Conservation (phyloP, 2,113 vertebrate genomes). For the Cyanoliseus patagonus region DNA sequence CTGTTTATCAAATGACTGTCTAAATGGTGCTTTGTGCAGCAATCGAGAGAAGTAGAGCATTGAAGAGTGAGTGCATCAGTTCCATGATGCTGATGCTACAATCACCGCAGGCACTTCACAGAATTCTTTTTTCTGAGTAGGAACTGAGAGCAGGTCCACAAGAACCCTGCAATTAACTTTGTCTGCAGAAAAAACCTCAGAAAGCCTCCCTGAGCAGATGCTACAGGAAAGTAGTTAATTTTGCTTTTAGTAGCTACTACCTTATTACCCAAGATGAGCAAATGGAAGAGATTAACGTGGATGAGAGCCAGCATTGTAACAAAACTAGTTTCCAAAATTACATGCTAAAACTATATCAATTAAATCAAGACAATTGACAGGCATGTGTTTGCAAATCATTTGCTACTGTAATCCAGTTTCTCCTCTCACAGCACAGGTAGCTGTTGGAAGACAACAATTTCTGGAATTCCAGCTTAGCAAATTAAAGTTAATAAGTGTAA, state of each 20-base stretch:
- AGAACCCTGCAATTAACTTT: neutral
- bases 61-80: neutral
- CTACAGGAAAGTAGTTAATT: neutral
- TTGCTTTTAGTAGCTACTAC: neutral
- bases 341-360: neutral
- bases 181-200: neutral
- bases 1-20: neutral
- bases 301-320: neutral
- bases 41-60: neutral
- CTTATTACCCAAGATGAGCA: neutral
- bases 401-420: neutral
- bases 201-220: neutral
- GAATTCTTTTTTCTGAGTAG: neutral
- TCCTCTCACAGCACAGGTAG: neutral
- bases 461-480: neutral
- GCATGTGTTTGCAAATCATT: neutral
- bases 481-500: neutral
- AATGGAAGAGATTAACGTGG: neutral
- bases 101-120: neutral
- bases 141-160: neutral
- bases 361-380: neutral
- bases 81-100: neutral
- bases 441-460: neutral
- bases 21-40: neutral
- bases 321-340: conserved; percentile 9